Evolutionary conservation across 2,888 invertebrate species (phyloP).

Genomic region (Tiphia femorata): DNA sequence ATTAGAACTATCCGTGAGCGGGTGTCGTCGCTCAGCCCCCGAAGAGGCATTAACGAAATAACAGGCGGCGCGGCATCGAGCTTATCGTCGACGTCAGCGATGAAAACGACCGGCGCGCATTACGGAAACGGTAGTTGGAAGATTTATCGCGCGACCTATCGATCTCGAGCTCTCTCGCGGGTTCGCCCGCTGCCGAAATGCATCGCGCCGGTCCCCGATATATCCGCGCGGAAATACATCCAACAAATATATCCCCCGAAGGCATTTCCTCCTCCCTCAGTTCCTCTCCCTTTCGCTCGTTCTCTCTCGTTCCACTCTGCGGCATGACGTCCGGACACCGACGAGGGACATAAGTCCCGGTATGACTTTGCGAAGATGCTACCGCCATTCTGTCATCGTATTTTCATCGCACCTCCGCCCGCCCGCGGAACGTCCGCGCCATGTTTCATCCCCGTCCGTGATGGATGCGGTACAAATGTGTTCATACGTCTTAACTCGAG

Average conservation of each 20-base stretch:
- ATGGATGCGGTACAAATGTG: constrained; percentile 47
- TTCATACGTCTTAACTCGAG: constrained; percentile 44
- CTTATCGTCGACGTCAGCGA: too few relatives aligned
- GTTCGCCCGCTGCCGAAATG: neutral
- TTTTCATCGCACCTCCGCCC: constrained; percentile 35
- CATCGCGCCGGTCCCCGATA: neutral
- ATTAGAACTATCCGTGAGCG: too few relatives aligned
- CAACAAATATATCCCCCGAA: neutral
- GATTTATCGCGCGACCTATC: too few relatives aligned
- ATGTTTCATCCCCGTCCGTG: constrained; percentile 35
- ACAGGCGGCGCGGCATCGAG: too few relatives aligned
- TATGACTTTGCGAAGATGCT: constrained; percentile 19
- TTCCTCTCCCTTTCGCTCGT: constrained; percentile 1
- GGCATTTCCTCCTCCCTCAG: neutral
- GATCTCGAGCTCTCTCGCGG: too few relatives aligned
- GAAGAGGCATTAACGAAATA: too few relatives aligned
- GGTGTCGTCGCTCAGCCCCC: too few relatives aligned
- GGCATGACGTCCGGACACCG: constrained; percentile 19
- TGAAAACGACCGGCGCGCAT: too few relatives aligned
- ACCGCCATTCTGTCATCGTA: constrained; percentile 35
- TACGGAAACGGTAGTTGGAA: too few relatives aligned
- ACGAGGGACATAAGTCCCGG: constrained; percentile 25
- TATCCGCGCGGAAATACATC: neutral
- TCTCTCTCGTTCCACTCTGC: neutral
- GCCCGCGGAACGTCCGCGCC: constrained; percentile 18